These are phyloP conservation scores for Chionomys nivalis DNA, from an alignment of 2,113 vertebrate species.

Conservation along the genomic window DNA sequence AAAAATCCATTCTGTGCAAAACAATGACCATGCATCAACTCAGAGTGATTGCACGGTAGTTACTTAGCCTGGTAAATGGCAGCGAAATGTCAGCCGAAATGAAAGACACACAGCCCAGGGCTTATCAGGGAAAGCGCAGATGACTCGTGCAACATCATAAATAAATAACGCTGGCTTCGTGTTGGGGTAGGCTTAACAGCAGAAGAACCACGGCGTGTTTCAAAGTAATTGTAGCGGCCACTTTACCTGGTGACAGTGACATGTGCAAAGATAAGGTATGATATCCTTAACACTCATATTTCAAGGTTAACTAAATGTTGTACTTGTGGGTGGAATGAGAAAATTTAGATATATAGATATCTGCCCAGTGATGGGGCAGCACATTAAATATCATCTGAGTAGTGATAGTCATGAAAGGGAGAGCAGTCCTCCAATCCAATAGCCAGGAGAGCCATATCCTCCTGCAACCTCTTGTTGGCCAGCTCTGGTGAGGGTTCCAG, in stretches of 20 bases:
- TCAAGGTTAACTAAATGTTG: conserved; percentile 82
- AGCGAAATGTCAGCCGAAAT: conserved; percentile 88
- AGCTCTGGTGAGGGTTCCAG: not conserved
- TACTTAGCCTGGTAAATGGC: conserved; percentile 86
- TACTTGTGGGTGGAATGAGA: conserved; percentile 72
- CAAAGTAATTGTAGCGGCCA: conserved; percentile 77
- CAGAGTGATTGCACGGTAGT: conserved; percentile 84
- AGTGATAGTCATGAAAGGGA: conserved; percentile 55
- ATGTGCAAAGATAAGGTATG: conserved; percentile 79
- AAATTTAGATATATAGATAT: conserved; percentile 4
- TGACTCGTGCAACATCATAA: conserved; percentile 88
- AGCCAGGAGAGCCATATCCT: not conserved
- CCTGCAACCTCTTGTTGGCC: not conserved
- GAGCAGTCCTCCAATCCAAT: not conserved
- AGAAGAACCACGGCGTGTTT: conserved; percentile 75
- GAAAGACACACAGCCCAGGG: conserved; percentile 86
- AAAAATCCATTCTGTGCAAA: conserved; percentile 86
- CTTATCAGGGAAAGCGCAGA: conserved; percentile 88
- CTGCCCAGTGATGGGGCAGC: conserved; percentile 57
- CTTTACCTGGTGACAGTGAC: conserved; percentile 83
- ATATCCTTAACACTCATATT: conserved; percentile 83
- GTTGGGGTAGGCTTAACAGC: conserved; percentile 81
- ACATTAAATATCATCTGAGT: conserved; percentile 72
- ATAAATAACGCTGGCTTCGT: conserved; percentile 85
- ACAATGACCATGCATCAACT: conserved; percentile 86